Evolutionary conservation across 2,888 invertebrate species (phyloP), one percentile per base, ranked within the genome.

Genomic region (Drosophila meridionalis): DNA sequence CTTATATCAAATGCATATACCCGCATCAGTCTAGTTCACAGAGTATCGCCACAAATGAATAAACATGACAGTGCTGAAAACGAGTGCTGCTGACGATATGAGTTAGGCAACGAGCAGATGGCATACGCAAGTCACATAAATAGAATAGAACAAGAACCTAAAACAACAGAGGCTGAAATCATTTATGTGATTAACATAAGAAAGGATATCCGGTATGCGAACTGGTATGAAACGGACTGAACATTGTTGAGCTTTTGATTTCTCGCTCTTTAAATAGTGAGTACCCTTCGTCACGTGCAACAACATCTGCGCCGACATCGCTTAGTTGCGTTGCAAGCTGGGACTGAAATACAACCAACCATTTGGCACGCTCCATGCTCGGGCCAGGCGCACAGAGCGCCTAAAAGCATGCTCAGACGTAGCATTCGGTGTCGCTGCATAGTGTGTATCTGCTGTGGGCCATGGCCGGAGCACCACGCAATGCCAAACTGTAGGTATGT

Each of bases 321-420:
- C 7, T n/a, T 48, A 59, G 56, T 55, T 71, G 62, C 69, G 76
- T 76, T 64, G 68, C 62, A 70, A 69, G 72, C 59, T 69, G 58
- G 20, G 58, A 52, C 69, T 64, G 71, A 64, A 71, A 75, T 73
- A 82, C 89, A 89, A 82, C 90, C 80, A 83, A 88, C 88, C 90
- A 90, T 86, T 87, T 87, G 87, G 87, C 87, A 87, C 81, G 79
- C 87, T 78, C 55, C 80, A 80, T 56, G 70, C 67, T 73, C 45
- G 76, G 70, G 45, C 48, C 82, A 83, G 87, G 87, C 81, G 90
- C 83, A 52, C 87, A 87, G 90, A 69, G 66, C 87, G 83, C 83
- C 80, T 78, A 88, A 86, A 90, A 87, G 89, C 80, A 75, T 60
- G 88, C 86, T 80, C 42, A 47, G 78, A 61, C 78, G 26, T 34